Evolutionary conservation across 2,888 invertebrate species (phyloP).

Genomic region (Dynastes tityus): DNA sequence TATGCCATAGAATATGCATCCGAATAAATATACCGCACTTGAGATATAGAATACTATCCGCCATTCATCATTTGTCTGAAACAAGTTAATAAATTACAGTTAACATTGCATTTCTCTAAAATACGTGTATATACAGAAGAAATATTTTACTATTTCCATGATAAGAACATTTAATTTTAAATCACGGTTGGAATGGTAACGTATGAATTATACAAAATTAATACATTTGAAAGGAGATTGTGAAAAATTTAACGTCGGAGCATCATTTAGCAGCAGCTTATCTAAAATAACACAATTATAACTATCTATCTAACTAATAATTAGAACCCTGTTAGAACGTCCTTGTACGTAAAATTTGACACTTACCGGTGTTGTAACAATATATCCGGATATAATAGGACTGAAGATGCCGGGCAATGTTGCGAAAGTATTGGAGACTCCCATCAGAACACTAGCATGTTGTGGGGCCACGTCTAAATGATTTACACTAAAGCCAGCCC

Average conservation of each 20-base stretch:
- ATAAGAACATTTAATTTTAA: too few relatives aligned
- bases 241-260: too few relatives aligned
- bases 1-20: constrained; percentile 86
- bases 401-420: constrained; percentile 94
- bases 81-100: constrained; percentile 35
- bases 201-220: too few relatives aligned
- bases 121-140: too few relatives aligned
- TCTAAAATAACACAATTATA: too few relatives aligned
- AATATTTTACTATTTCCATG: too few relatives aligned
- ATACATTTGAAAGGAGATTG: too few relatives aligned
- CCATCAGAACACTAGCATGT: constrained; percentile 93
- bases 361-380: constrained; percentile 80
- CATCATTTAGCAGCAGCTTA: too few relatives aligned
- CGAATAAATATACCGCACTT: constrained; percentile 86
- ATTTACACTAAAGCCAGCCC: constrained; percentile 90
- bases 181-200: too few relatives aligned
- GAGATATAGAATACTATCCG: constrained; percentile 89
- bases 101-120: not conserved
- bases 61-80: constrained; percentile 77
- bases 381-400: constrained; percentile 85
- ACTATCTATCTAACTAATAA: not conserved
- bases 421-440: constrained; percentile 91
- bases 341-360: not conserved
- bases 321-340: not conserved
- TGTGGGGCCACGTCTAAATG: constrained; percentile 94